Conservation (phyloP, 2,797 vertebrate genomes). For the Basileuterus tristriatus region DNA sequence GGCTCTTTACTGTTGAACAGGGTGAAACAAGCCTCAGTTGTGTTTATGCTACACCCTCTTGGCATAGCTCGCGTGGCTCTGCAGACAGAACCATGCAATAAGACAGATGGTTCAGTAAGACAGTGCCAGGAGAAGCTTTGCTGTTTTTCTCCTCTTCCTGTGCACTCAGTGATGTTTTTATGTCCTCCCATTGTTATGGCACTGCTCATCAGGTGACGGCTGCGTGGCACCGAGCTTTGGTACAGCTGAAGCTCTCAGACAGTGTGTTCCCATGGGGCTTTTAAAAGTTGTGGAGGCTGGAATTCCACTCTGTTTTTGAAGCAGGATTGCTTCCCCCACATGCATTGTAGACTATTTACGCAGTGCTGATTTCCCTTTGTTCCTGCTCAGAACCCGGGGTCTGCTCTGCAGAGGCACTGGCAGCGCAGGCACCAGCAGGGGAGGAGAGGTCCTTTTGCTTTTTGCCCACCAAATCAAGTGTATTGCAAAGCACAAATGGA, state of each 20-base stretch:
- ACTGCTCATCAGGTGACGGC: slow-evolving; percentile 29
- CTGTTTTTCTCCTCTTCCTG: slow-evolving; percentile 52
- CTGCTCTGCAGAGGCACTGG: background rate
- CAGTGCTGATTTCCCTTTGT: slow-evolving; percentile 15
- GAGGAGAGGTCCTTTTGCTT: background rate
- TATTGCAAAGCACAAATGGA: background rate
- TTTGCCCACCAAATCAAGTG: background rate
- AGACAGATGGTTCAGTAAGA: slow-evolving; percentile 60
- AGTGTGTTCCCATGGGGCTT: slow-evolving; percentile 26
- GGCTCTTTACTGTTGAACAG: background rate
- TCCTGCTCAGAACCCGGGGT: background rate
- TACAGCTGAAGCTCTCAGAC: slow-evolving; percentile 38
- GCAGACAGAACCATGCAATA: slow-evolving; percentile 43
- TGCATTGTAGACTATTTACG: background rate
- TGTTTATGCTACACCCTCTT: slow-evolving; percentile 59
- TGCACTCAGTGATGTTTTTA: slow-evolving; percentile 8
- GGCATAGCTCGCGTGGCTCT: slow-evolving; percentile 49
- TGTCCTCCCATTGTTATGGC: background rate
- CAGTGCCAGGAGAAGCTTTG: slow-evolving; percentile 52
- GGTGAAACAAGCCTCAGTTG: slow-evolving; percentile 46
- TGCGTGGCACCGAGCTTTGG: background rate
- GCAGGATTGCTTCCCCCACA: background rate
- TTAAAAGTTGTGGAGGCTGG: slow-evolving; percentile 57
- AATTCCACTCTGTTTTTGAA: slow-evolving; percentile 44
- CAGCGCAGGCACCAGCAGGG: background rate